Evolutionary conservation across 2,888 invertebrate species (phyloP), one percentile per base, ranked within the genome.

Genomic region (Camptogramma bilineatum): DNA sequence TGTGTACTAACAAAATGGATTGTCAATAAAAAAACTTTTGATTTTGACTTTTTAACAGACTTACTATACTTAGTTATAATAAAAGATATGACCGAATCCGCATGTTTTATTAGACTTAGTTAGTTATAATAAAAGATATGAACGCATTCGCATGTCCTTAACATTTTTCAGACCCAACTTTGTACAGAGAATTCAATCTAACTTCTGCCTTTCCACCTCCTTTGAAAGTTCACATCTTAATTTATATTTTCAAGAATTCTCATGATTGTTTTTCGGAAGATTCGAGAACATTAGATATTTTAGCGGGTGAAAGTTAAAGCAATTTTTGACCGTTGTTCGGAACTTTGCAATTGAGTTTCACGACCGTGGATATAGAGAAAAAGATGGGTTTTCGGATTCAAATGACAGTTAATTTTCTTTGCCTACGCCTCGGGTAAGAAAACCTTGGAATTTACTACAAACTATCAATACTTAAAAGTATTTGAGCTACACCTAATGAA

Each of bases 221-320:
- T 69, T 67, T 67, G 28, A 31, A 64, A 73, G 68, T 71, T 69
- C 68, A 73, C 66, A 66, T 73, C 68, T 71, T 73, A 69, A 73
- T 71, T 69, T 71, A 71, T 71, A 68, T 71, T 51, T 61, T 46
- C 65, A 34, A 44, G 66, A 66, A 68, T 69, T 68, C 57, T 56
- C 64, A 67, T 71, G 68, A 70, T 69, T 73, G 69, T 71, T 69
- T 72, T 66, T 58, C 24, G 64, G 60, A 59, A 66, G 65, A 70
- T 70, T 68, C 66, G 47, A 54, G 65, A 69, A 56, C 61, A 59
- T 60, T 63, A 54, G 54, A 62, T 67, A 61, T 65, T 65, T 64
- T 66, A 52, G 64, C 61, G 50, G 48, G 54, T 50, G 44, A 61
- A 66, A 66, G 54, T 66, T 66, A 47, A 62, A 62, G 62, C 54